Conservation (phyloP, 2,888 invertebrate genomes). For the Meghimatium bilineatum region DNA sequence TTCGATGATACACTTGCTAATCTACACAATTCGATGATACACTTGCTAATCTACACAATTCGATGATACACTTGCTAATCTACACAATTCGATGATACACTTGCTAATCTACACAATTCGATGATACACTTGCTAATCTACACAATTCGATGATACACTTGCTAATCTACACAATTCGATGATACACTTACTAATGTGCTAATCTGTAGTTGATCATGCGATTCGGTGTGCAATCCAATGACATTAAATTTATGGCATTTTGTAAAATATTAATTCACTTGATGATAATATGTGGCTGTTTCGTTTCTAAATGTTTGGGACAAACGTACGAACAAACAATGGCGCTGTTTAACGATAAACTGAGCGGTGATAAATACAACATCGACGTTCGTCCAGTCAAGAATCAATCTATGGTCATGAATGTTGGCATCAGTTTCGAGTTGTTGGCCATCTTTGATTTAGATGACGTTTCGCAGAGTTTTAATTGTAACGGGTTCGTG, state of each 20-base stretch:
- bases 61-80: no score
- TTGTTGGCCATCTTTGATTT: constrained; percentile 25
- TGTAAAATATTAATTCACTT: background rate
- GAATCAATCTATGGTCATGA: background rate
- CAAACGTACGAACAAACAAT: constrained; percentile 1
- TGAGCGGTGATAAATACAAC: constrained; percentile 8
- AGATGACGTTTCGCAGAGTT: constrained; percentile 32
- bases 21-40: no score
- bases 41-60: no score
- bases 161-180: no score
- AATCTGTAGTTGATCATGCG: no score
- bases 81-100: no score
- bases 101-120: no score
- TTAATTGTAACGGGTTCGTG: constrained; percentile 24
- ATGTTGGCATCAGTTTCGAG: constrained; percentile 15
- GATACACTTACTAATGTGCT: no score
- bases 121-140: no score
- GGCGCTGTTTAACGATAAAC: background rate
- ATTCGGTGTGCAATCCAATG: background rate
- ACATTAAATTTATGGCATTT: background rate
- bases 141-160: no score
- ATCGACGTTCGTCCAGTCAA: background rate
- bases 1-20: no score
- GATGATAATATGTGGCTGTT: background rate
- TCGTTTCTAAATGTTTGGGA: background rate